A percentile compares a stretch with the other conserved stretches of the same genome.
Conservation (phyloP, 2,888 invertebrate species). For the Lutraria lutraria region DNA sequence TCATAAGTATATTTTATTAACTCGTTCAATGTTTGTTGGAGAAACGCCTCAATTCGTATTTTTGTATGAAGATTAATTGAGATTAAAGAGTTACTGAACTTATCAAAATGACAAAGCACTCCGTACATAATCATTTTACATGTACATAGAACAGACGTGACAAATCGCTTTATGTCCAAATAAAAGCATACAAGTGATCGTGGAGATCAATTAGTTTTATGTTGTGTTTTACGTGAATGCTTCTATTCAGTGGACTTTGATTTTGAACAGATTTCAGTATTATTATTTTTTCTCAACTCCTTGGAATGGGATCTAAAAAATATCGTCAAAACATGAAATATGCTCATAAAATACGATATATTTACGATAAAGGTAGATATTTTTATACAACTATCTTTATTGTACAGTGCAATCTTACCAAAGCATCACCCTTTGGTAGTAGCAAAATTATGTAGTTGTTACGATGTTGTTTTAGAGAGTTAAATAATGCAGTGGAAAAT, state of each 20-base stretch:
- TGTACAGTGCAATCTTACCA: no score
- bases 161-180: background rate
- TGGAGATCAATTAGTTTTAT: background rate
- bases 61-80: background rate
- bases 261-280: background rate
- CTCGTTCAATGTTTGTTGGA: background rate
- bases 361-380: slow-evolving; percentile 2
- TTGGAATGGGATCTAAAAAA: background rate
- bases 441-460: no score
- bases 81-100: background rate
- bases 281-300: background rate
- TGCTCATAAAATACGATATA: background rate
- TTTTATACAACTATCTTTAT: background rate
- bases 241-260: background rate
- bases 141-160: background rate
- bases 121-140: background rate
- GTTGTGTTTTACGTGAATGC: background rate
- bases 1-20: background rate
- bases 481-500: no score
- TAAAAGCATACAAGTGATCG: background rate
- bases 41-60: background rate
- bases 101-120: background rate
- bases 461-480: no score
- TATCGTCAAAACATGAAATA: background rate
- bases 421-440: no score